Evolutionary conservation across 2,113 vertebrate genomes (phyloP).

Genomic region (Procavia capensis): DNA sequence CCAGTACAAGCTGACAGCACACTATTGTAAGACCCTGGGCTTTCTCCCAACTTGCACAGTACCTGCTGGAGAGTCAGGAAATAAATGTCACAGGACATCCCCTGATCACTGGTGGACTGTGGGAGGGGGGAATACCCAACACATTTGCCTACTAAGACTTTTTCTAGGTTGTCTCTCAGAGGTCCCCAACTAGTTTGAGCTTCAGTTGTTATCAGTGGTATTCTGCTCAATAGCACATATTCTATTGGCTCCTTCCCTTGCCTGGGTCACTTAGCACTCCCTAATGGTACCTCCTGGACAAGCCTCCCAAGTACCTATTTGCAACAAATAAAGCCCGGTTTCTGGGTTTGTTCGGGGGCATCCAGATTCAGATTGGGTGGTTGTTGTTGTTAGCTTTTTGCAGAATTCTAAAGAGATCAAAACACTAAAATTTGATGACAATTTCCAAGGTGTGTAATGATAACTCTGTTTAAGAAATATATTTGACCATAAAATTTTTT

Average conservation of each 20-base stretch:
- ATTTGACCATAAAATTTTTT: neutral
- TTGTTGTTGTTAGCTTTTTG: neutral
- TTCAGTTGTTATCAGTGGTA: neutral
- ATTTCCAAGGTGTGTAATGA: neutral
- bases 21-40: neutral
- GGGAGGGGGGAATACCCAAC: neutral
- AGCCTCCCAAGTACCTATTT: neutral
- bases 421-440: neutral
- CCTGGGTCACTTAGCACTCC: neutral
- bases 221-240: neutral
- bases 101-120: neutral
- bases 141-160: neutral
- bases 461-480: neutral
- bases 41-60: neutral
- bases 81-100: neutral
- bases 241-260: neutral
- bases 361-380: neutral
- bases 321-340: neutral
- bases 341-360: neutral
- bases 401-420: neutral
- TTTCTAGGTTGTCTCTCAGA: rapidly evolving
- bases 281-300: neutral
- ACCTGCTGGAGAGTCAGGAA: neutral
- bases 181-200: neutral
- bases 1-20: neutral